Percentiles rank a stretch among this genome's conserved stretches.
Conservation (phyloP, 2,797 vertebrate species). For the Meda fulgida region DNA sequence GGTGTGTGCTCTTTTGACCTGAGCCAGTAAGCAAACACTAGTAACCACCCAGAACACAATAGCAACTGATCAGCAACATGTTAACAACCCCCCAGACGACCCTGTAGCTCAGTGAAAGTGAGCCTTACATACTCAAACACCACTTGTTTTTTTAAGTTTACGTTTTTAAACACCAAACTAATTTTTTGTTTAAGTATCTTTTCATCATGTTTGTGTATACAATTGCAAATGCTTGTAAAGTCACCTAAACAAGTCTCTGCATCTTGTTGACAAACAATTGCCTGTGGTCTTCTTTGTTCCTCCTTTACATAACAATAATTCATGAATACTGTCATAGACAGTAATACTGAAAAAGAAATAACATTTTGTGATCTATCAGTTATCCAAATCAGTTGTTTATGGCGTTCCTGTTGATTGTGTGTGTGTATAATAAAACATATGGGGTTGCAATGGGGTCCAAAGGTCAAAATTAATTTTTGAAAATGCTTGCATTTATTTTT, state of each 20-base stretch:
- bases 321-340: no score
- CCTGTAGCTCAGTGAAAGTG: no score
- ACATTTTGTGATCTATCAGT: neutral
- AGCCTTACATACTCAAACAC: no score
- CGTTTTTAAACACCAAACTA: no score
- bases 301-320: neutral
- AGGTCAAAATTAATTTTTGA: no score
- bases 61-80: neutral
- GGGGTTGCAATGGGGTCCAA: no score
- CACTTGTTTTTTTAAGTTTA: no score
- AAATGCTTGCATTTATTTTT: no score
- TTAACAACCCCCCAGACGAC: no score
- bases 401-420: neutral
- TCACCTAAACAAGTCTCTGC: neutral
- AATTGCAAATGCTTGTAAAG: neutral
- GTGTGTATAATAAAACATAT: neutral
- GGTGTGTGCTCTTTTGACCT: neutral
- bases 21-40: neutral
- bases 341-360: neutral
- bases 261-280: slow-evolving; percentile 33
- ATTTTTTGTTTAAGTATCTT: no score
- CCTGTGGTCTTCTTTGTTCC: slow-evolving; percentile 33
- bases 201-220: no score
- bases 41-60: neutral
- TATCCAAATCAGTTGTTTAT: neutral